These are phyloP conservation scores for Mesoligia furuncula DNA, from an alignment of 2,888 invertebrate genomes.

Conservation along the genomic window DNA sequence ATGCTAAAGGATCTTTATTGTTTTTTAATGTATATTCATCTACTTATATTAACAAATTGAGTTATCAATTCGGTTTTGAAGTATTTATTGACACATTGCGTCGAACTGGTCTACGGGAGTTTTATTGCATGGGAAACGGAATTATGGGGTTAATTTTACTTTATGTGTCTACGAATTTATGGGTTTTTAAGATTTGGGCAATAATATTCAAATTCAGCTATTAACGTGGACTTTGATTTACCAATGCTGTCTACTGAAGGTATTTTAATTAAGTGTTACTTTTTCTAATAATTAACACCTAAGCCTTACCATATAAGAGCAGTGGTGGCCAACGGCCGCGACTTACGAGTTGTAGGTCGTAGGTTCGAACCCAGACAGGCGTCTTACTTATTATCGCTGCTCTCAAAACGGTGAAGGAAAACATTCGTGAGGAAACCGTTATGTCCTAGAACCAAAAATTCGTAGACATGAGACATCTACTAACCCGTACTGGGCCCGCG, in stretches of 20 bases:
- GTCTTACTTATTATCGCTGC: not conserved
- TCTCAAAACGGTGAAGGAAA: not conserved
- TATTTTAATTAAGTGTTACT: slow-evolving; percentile 20
- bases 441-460: not conserved
- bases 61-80: slow-evolving; percentile 46
- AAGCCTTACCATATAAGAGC: not conserved
- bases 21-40: slow-evolving; percentile 49
- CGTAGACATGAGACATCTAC: not conserved
- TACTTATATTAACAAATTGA: slow-evolving; percentile 50
- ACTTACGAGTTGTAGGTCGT: not conserved
- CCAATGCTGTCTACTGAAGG: not conserved
- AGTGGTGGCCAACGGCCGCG: not conserved
- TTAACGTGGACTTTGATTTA: slow-evolving; percentile 52
- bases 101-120: slow-evolving; percentile 14
- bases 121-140: slow-evolving; percentile 21
- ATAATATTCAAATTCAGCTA: slow-evolving; percentile 51
- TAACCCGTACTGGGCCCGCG: not conserved
- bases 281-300: slow-evolving; percentile 1
- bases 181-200: slow-evolving; percentile 15
- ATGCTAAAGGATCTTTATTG: slow-evolving; percentile 45
- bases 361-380: no score
- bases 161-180: slow-evolving; percentile 47
- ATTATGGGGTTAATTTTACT: slow-evolving; percentile 29
- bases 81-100: slow-evolving; percentile 43
- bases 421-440: not conserved